Evolutionary conservation across 2,888 invertebrate species (phyloP).

Genomic region (Acleris laterana): DNA sequence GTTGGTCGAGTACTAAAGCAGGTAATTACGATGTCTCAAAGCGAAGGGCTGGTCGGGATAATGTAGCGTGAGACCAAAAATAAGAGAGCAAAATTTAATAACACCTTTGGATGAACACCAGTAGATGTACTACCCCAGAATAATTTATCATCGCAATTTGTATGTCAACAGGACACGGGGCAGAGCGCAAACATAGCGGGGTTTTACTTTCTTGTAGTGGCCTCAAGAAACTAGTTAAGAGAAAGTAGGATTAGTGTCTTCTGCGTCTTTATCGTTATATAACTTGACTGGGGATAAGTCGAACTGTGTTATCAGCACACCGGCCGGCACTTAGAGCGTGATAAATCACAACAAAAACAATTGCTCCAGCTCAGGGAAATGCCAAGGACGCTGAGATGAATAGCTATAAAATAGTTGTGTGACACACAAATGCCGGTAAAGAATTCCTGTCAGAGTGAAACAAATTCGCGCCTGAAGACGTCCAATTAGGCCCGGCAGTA

Average conservation of each 20-base stretch:
- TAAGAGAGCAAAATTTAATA: conserved; percentile 31
- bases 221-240: conserved; percentile 82
- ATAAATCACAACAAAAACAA: conserved; percentile 17
- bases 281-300: conserved; percentile 48
- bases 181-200: conserved; percentile 78
- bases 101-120: conserved; percentile 37
- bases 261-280: conserved; percentile 72
- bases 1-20: conserved; percentile 1
- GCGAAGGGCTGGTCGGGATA: conserved; percentile 10
- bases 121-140: conserved; percentile 63
- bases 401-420: conserved; percentile 45
- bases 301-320: conserved; percentile 23
- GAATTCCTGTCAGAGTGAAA: conserved; percentile 64
- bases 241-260: conserved; percentile 81
- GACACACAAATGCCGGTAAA: conserved; percentile 52
- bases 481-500: conserved; percentile 76
- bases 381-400: conserved; percentile 25
- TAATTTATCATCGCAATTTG: conserved; percentile 75
- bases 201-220: conserved; percentile 83
- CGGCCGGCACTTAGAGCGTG: conserved; percentile 1
- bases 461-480: conserved; percentile 74
- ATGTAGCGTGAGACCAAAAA: conserved; percentile 20
- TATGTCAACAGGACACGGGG: conserved; percentile 82
- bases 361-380: conserved; percentile 29
- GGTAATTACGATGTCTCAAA: conserved; percentile 15